Evolutionary conservation across 2,888 invertebrate genomes (phyloP).

Genomic region (Spodoptera littoralis): DNA sequence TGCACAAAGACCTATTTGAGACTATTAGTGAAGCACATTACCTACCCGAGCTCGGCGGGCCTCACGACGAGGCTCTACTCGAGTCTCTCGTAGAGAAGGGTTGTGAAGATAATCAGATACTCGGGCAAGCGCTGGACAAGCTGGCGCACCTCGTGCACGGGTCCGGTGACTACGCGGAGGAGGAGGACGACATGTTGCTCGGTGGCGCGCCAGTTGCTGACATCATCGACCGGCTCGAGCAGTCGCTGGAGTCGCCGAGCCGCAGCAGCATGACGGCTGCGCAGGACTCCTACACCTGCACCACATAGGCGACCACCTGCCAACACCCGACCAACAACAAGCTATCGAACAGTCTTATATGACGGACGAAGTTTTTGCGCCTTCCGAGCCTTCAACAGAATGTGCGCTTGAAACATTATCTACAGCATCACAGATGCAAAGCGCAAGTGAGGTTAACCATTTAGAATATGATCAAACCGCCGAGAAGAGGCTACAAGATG

Average conservation of each 20-base stretch:
- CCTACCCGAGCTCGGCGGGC: slow-evolving; percentile 80
- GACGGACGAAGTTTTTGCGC: slow-evolving; percentile 71
- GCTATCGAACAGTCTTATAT: slow-evolving; percentile 81
- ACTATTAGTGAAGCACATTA: slow-evolving; percentile 86
- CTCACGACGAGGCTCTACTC: slow-evolving; percentile 87
- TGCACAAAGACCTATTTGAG: slow-evolving; percentile 84
- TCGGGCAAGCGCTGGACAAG: slow-evolving; percentile 82
- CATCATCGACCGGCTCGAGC: slow-evolving; percentile 90
- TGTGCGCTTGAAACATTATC: slow-evolving; percentile 71
- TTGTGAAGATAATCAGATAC: slow-evolving; percentile 89
- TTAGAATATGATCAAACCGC: slow-evolving; percentile 71
- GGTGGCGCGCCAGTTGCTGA: slow-evolving; percentile 87
- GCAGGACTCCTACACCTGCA: slow-evolving; percentile 81
- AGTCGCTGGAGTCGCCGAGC: slow-evolving; percentile 88
- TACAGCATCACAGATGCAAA: slow-evolving; percentile 64
- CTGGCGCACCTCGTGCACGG: slow-evolving; percentile 79
- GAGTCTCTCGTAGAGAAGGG: slow-evolving; percentile 90
- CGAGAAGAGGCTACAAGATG: slow-evolving; percentile 75
- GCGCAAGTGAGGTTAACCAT: slow-evolving; percentile 66
- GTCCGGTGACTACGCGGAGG: slow-evolving; percentile 82
- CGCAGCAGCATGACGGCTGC: slow-evolving; percentile 82
- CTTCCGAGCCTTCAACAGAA: slow-evolving; percentile 66
- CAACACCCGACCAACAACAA: slow-evolving; percentile 72
- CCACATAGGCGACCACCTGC: slow-evolving; percentile 77
- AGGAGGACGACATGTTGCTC: slow-evolving; percentile 84